Conservation (phyloP, 2,113 vertebrate species). For the Potamarius usumacintae region DNA sequence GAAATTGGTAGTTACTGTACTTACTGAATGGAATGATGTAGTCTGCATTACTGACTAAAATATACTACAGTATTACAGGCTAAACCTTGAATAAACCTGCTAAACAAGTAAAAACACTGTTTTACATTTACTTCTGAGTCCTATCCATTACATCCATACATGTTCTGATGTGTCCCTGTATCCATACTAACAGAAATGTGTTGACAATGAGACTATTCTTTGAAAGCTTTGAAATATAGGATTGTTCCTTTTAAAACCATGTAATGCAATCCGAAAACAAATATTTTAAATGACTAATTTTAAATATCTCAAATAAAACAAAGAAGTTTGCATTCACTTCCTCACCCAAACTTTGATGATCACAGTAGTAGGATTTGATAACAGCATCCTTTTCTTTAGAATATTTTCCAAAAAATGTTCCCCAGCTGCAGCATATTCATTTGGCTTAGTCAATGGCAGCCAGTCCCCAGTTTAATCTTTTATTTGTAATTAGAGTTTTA, state of each 20-base stretch:
- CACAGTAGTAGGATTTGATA: not conserved
- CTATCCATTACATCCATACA: not conserved
- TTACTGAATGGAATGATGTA: not conserved
- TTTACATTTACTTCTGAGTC: not conserved
- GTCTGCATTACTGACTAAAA: not conserved
- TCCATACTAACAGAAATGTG: not conserved
- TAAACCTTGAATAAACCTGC: not conserved
- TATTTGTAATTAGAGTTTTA: not conserved
- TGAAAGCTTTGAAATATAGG: not conserved
- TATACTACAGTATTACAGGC: not conserved
- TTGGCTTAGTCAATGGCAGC: not conserved
- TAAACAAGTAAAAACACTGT: not conserved
- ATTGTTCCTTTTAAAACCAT: not conserved
- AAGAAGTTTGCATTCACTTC: not conserved
- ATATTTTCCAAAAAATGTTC: not conserved
- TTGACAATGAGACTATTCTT: not conserved
- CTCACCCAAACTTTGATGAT: not conserved
- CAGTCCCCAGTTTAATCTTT: not conserved
- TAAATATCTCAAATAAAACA: not conserved
- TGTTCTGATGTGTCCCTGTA: not conserved
- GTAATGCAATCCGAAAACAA: not conserved
- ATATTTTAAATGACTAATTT: not conserved
- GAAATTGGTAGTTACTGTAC: not conserved
- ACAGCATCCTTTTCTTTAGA: not conserved
- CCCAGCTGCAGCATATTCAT: not conserved